Evolutionary conservation across 2,888 invertebrate genomes (phyloP), one percentile per base, ranked within the genome.

Genomic region (Phengaris alcon): DNA sequence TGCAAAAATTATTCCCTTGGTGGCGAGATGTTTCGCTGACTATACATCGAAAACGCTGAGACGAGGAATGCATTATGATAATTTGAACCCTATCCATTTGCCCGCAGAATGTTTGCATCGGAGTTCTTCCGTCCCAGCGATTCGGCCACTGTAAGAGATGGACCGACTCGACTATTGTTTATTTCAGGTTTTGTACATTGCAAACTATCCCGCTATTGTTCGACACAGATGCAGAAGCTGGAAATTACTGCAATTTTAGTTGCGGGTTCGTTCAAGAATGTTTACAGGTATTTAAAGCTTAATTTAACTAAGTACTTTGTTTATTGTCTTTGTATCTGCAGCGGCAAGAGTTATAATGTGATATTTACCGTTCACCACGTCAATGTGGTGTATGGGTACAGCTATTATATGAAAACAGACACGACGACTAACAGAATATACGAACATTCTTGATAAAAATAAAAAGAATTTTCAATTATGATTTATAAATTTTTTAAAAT

Each of bases 21-120:
- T 12, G 52, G 52, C 35, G 35, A 6, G 13, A 64, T 64, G 13
- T 59, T 64, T 12, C 12, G 64, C 64, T 13, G 64, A 64, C 35
- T 64, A 35, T 82, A 80, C 76, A 79, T 78, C 73, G 75, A 78
- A 80, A 80, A 77, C 80, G 80, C 73, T 74, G 80, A 82, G 81
- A 84, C 82, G 84, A 82, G 79, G 80, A 81, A 78, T 85, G 84
- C 83, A 85, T 85, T 85, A 85, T 85, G 82, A 84, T 84, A 85
- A 85, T 86, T 83, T 80, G 76, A 77, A 77, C 75, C 80, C 80
- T 80, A 80, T 76, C 77, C 77, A 75, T 70, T 35, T 35, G 64
- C 64, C 35, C 22, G 22, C 51, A 9, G 12, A 51, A 52, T 72
- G 72, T 72, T 72, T 72, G 72, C 72, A 54, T 35, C 54, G 13